Base-by-base conservation (phyloP, 2,888 invertebrate species). In the Aricia artaxerxes region DNA sequence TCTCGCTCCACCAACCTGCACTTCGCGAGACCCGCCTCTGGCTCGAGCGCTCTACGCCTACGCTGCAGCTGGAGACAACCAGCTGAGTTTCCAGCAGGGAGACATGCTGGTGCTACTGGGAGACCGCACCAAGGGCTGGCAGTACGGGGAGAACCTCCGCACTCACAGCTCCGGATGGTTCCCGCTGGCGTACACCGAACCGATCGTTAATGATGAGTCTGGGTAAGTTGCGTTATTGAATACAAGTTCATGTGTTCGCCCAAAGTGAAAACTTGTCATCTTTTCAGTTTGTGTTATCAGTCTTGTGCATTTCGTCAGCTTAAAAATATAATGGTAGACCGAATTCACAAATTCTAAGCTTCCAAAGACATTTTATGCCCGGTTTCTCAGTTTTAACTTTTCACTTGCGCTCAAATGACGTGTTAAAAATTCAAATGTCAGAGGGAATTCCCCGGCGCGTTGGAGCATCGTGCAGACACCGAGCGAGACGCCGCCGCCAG, bases 91-190 rank as follows among this genome's bases (percentile, higher is more conserved):
- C 93, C 96, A 97, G 82, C 98, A 98, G 92, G 98, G 98, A 82
- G 99, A 99, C 90, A 95, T 97, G 81, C 97, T 99, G 79, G 97
- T 97, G 7, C 91, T 98, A 82, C 97, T 98, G 85, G 99, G 98
- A 38, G 98, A 98, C 85, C 96, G 98, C 84, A 98, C 98, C 84
- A 98, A 98, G 89, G 99, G 99, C 40, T 99, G 99, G 99, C 98
- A 99, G 91, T 99, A 98, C 86, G 99, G 99, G n/a, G 98, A 98
- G 90, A 99, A 99, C 91, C 91, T 97, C 84, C 95, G 98, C 79
- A 98, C 98, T n/a, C 98, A 98, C 88, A 96, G 97, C 87, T 97
- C 97, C 83, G 99, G 99, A 57, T 99, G 99, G 99, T 99, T 99
- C 91, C 99, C 99, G 1, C 93, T 98, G 82, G 98, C 98, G n/a